A percentile compares a stretch with the other conserved stretches of the same genome.
phyloP scores from a whole-genome alignment of 2,888 invertebrate species.

The Brachycybe producta region DNA sequence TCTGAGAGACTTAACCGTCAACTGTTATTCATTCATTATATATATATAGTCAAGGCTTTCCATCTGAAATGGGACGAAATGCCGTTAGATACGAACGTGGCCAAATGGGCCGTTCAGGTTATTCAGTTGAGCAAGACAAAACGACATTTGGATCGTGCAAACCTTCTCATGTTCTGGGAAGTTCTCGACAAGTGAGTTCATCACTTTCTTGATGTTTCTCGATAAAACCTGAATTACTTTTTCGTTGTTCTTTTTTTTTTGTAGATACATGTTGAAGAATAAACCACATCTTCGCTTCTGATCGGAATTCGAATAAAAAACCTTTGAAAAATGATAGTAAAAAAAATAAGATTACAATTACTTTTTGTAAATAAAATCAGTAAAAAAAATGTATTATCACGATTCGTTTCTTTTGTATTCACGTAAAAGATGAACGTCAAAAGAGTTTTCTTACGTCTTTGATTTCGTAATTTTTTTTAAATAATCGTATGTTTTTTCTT shows the following conservation, averaged over 20 bases:
- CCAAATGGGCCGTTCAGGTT: constrained; percentile 91
- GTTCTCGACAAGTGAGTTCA: constrained; percentile 71
- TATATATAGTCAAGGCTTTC: constrained; percentile 93
- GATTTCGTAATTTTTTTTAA: no score
- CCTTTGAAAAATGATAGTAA: no score
- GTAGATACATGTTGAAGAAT: constrained; percentile 72
- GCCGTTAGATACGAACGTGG: constrained; percentile 86
- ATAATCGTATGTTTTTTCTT: no score
- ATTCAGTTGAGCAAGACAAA: constrained; percentile 82
- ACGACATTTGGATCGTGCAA: constrained; percentile 91
- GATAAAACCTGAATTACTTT: neutral
- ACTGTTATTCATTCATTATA: no score
- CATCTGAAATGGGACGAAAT: constrained; percentile 94
- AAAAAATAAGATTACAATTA: no score
- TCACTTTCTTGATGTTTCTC: neutral
- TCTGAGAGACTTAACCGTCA: no score
- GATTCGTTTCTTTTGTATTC: no score
- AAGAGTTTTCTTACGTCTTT: no score
- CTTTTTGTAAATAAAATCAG: no score
- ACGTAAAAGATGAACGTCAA: no score
- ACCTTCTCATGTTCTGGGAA: constrained; percentile 94
- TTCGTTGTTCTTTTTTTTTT: constrained; percentile 34
- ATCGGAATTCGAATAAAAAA: no score
- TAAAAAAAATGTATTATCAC: no score
- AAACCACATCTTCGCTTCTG: constrained; percentile 75